A percentile compares a stretch with the other conserved stretches of the same genome.
These are phyloP conservation scores for Cetonia aurata DNA, from an alignment of 2,888 invertebrate genomes.

Conservation along the genomic window DNA sequence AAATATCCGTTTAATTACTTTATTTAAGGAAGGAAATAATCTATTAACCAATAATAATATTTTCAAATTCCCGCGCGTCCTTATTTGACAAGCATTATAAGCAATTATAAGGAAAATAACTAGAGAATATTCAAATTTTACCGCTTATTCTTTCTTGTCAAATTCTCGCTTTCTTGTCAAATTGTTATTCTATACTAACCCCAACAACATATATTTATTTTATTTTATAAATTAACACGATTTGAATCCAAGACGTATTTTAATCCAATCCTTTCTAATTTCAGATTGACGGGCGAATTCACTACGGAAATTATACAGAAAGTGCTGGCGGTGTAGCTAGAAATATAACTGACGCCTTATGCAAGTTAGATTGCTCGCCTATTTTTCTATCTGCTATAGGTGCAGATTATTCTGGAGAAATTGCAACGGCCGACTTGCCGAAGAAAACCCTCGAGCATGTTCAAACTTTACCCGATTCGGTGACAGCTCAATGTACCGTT, in stretches of 20 bases:
- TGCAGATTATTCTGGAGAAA: constrained; percentile 72
- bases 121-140: no score
- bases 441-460: constrained; percentile 10
- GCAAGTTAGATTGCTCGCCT: constrained; percentile 76
- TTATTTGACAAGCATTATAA: no score
- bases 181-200: no score
- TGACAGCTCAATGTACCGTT: constrained; percentile 82
- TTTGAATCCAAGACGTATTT: neutral
- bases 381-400: constrained; percentile 84
- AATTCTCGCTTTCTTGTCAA: no score
- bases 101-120: no score
- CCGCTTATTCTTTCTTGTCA: no score
- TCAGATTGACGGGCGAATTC: constrained; percentile 85
- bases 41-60: no score
- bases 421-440: constrained; percentile 58
- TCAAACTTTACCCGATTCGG: constrained; percentile 56
- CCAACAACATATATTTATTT: no score
- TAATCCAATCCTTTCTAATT: constrained; percentile 54
- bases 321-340: constrained; percentile 92
- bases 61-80: no score
- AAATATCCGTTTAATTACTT: no score
- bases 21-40: no score
- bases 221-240: no score
- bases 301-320: constrained; percentile 74
- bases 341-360: constrained; percentile 90